Evolutionary conservation across 1,140 invertebrate genomes (phyloP).

Genomic region (Micrasema minimum): DNA sequence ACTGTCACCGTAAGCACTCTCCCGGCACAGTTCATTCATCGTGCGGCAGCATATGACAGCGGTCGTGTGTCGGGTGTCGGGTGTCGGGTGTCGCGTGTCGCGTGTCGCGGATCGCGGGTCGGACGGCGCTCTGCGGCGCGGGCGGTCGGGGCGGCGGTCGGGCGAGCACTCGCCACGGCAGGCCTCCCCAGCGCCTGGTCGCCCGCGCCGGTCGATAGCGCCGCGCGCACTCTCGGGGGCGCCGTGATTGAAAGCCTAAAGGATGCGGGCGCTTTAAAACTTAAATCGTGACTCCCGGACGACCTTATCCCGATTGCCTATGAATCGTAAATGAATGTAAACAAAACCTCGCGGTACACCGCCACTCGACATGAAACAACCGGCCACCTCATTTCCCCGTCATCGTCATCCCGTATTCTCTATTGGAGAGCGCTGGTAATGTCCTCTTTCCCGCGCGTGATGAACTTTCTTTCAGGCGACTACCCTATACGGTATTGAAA

Average conservation of each 20-base stretch:
- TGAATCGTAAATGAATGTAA: constrained; percentile 42
- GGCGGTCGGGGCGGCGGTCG: constrained; percentile 50
- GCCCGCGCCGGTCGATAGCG: constrained; percentile 56
- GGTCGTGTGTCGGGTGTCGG: constrained; percentile 49
- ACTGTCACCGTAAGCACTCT: background rate
- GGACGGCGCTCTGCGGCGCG: constrained; percentile 52
- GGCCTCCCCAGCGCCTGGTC: constrained; percentile 40
- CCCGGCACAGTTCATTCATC: background rate
- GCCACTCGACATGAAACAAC: constrained; percentile 31
- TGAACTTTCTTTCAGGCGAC: constrained; percentile 19
- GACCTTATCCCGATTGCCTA: constrained; percentile 40
- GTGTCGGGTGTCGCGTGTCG: constrained; percentile 53
- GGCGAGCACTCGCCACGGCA: constrained; percentile 56
- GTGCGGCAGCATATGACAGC: background rate
- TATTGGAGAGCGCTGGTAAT: background rate
- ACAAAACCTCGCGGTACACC: constrained; percentile 32
- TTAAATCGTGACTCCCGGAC: constrained; percentile 34
- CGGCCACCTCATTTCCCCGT: constrained; percentile 14
- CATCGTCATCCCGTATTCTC: constrained; percentile 17
- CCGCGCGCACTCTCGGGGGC: constrained; percentile 30
- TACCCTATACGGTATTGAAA: constrained; percentile 5
- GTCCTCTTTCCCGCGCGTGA: constrained; percentile 7
- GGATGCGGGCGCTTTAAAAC: constrained; percentile 43
- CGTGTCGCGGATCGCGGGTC: constrained; percentile 54
- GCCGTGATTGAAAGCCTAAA: constrained; percentile 44